A percentile compares a stretch with the other conserved stretches of the same genome.
Evolutionary conservation across 1,140 invertebrate genomes (phyloP).

Genomic region (fruit fly (Drosophila melanogaster)): Release_6_plus_ISO1_MT NT_033779.5:14296501-14297000

Average conservation of each 20-base stretch:
- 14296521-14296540: conserved; percentile 57
- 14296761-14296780: conserved; percentile 42
- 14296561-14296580: conserved; percentile 57
- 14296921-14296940: conserved; percentile 62
- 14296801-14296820: conserved; percentile 17
- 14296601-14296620: conserved; percentile 81
- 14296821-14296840: conserved; percentile 23
- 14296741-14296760: conserved; percentile 49
- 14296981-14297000: conserved; percentile 2
- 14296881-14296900: conserved; percentile 82
- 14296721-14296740: conserved; percentile 82
- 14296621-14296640: conserved; percentile 59
- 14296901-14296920: conserved; percentile 65
- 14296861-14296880: conserved; percentile 75
- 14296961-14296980: conserved; percentile 64
- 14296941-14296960: conserved; percentile 24
- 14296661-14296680: conserved; percentile 12
- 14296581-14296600: conserved; percentile 36
- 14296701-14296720: conserved; percentile 80
- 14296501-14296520: not conserved
- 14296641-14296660: conserved; percentile 33
- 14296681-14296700: conserved; percentile 68
- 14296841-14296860: conserved; percentile 81
- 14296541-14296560: conserved; percentile 40
- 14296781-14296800: conserved; percentile 49